Evolutionary conservation across 2,888 invertebrate genomes (phyloP), one percentile per base, ranked within the genome.

Genomic region (Polyommatus icarus): DNA sequence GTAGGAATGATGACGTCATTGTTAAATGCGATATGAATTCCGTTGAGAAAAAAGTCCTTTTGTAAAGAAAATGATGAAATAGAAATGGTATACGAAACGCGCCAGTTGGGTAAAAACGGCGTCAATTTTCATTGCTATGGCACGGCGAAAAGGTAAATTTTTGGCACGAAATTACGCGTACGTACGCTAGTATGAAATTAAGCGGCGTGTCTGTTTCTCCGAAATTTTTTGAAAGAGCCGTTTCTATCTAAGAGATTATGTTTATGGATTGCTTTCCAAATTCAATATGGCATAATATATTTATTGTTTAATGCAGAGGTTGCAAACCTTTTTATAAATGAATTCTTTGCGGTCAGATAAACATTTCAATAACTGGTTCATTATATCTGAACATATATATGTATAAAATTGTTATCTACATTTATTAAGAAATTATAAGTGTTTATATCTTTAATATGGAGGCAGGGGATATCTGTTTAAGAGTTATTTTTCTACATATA

Each of bases 1-100:
- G 82, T 3, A 86, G 87, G 18, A 83, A 82, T 0, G 90, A 90
- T 29, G 89, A 91, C 71, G 86, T 91, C 18, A 82, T 89, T 15
- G 78, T 84, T 0, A 80, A 81, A 20, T 84, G 83, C 71, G 84
- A 84, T 67, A 84, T 83, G 76, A 83, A 81, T 61, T 81, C 81
- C 76, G 79, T 81, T 8, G 85, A 85, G n/a, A 85, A 85, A 79
- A 85, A 86, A 76, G 84, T 83, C 77, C 84, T 91, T 81, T 84
- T 92, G 85, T 92, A 89, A 73, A 75, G 50, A 73, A 3, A 20
- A 59, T 61, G 12, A 59, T 61, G 29, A 5, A 61, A 59, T 46
- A 61, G 20, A 29, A 12, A 67, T 67, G 29, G 67, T 67, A 67
- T 67, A 67, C 67, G 54, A 54, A 18, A 54, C 54, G 18, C 18